Evolutionary conservation across 2,888 invertebrate species (phyloP), one percentile per base, ranked within the genome.

Genomic region (Pseudolycoriella hygida): DNA sequence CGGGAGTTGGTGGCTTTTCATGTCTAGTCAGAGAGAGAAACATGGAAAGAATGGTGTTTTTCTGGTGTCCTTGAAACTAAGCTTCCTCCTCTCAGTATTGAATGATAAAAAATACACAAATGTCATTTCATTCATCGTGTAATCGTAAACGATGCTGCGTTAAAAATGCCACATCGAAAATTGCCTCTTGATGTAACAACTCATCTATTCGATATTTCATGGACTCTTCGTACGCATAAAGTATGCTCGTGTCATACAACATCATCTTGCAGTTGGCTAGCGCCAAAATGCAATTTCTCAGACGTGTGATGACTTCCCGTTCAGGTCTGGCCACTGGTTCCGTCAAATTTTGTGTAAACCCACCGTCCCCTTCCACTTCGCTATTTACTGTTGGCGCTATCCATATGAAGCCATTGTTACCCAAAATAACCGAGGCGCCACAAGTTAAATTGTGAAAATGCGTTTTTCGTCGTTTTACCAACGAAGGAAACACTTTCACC

Each of bases 331-430:
- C 71, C 17, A 94, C 74, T 11, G 76, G 72, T 58, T 76, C 76
- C 53, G 76, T 74, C 42, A 85, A 64, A 64, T 86, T 80, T 56
- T 85, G 81, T 1, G 77, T 73, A 57, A 85, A 88, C 15, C 86
- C 86, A 31, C 80, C 80, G 18, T 75, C 75, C 40, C 71, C 73
- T 51, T 68, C 66, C 20, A 57, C 74, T 20, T 76, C 76, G 44
- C 76, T 74, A 40, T 71, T 68, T 5, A 70, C 67, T 4, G 69
- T 72, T 0, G 89, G 84, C 47, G 80, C 80, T 47, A 97, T 81
- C 93, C 94, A 98, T 50, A 98, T 80, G 56, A 81, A 92, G 1
- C 98, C 98, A 63, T 97, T 96, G 60, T 92, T 93, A 6, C 97
- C 97, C 18, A 98, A 72, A 48, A 98, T 93, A 17, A 97, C 69